Percentiles rank a stretch among this genome's conserved stretches.
Conservation (phyloP, 2,797 vertebrate genomes). For the Brachymystax lenok region DNA sequence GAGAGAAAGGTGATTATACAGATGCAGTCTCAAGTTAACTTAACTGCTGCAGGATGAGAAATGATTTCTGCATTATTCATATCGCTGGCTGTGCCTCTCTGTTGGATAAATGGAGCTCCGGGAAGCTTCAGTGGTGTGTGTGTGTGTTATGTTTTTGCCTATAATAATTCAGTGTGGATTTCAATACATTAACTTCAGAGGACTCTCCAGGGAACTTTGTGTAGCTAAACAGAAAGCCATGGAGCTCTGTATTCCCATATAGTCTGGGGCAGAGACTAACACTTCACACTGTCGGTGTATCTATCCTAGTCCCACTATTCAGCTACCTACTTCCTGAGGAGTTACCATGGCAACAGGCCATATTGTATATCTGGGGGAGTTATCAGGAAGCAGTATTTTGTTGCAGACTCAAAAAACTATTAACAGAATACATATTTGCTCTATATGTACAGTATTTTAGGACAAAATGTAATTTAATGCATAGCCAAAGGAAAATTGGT, state of each 20-base stretch:
- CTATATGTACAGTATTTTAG: conserved; percentile 7
- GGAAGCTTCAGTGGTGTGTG: not conserved
- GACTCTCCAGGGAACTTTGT: conserved; percentile 14
- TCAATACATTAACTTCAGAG: conserved; percentile 25
- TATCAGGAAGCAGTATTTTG: conserved; percentile 4
- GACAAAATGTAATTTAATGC: conserved; percentile 9
- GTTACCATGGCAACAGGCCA: conserved; percentile 40
- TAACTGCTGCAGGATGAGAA: not conserved
- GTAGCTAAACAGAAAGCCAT: conserved; percentile 16
- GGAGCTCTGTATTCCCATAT: too few species aligned
- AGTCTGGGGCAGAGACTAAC: too few species aligned
- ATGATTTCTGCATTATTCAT: conserved; percentile 14
- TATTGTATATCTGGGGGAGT: not conserved
- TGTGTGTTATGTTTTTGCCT: not conserved
- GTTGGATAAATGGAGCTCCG: not conserved
- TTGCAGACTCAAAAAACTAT: not conserved
- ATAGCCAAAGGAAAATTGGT: not conserved
- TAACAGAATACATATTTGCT: not conserved
- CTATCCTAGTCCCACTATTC: too few species aligned
- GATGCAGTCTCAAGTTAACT: not conserved
- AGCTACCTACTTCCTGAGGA: not conserved
- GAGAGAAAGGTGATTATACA: not conserved
- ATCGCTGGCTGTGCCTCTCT: not conserved
- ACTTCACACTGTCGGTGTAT: too few species aligned
- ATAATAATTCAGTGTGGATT: conserved; percentile 20